phyloP scores from a whole-genome alignment of 2,888 invertebrate species.

The Lycia hirtaria region DNA sequence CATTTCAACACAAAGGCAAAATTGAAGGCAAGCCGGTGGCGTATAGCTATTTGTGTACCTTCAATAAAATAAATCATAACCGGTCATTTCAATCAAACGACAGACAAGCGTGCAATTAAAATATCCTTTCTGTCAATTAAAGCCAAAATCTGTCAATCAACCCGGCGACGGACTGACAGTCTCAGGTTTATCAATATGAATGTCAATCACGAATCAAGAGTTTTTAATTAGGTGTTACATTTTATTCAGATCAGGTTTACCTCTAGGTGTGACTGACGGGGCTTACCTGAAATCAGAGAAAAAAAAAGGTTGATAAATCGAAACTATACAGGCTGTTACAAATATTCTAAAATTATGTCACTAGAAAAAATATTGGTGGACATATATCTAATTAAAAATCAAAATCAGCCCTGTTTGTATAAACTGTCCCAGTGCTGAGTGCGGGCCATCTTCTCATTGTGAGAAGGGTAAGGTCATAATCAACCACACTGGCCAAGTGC shows the following conservation, averaged over 20 bases:
- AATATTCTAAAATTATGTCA: not conserved
- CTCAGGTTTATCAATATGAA: slow-evolving; percentile 52
- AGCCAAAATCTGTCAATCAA: slow-evolving; percentile 76
- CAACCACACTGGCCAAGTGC: too few relatives aligned
- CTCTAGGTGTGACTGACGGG: slow-evolving; percentile 17
- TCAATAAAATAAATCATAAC: slow-evolving; percentile 14
- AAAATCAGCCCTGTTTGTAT: too few relatives aligned
- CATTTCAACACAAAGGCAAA: too few relatives aligned
- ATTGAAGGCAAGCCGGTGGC: not conserved
- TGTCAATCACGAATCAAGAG: slow-evolving; percentile 35
- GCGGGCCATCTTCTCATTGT: too few relatives aligned
- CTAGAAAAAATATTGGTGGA: too few relatives aligned
- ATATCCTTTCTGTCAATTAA: slow-evolving; percentile 73
- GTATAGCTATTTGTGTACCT: not conserved
- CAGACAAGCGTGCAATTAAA: slow-evolving; percentile 63
- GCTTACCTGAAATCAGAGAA: slow-evolving; percentile 25
- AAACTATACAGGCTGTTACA: slow-evolving; percentile 1
- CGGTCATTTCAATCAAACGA: slow-evolving; percentile 18
- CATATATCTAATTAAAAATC: too few relatives aligned
- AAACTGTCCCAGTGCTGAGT: too few relatives aligned
- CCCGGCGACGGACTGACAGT: slow-evolving; percentile 53
- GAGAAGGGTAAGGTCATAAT: too few relatives aligned
- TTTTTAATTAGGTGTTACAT: slow-evolving; percentile 2
- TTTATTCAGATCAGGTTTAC: slow-evolving; percentile 9
- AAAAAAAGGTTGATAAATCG: not conserved